Conservation (phyloP, 2,113 vertebrate genomes). For the Prinia subflava region DNA sequence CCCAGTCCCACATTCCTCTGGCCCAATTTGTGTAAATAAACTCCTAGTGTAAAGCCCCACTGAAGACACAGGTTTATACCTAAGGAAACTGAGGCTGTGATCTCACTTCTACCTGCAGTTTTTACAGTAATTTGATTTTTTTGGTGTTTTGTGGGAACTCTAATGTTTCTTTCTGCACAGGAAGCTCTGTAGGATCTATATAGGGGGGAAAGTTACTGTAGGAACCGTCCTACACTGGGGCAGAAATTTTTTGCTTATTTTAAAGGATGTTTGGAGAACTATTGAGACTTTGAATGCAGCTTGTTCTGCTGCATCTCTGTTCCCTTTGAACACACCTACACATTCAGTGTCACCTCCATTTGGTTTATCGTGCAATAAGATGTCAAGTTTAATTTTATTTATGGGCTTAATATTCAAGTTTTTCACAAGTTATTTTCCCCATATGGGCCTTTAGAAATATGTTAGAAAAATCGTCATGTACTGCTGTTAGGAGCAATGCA, state of each 20-base stretch:
- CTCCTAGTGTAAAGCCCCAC: rapidly evolving
- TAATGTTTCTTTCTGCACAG: neutral
- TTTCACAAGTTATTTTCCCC: slow-evolving; percentile 9
- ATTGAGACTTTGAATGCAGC: neutral
- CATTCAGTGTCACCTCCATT: neutral
- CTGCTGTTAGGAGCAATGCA: neutral
- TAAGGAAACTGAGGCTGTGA: neutral
- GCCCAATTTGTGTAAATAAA: neutral
- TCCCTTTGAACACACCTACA: neutral
- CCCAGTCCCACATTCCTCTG: neutral
- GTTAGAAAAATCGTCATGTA: neutral
- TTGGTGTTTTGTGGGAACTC: neutral
- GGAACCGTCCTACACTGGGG: neutral
- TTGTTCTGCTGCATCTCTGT: neutral
- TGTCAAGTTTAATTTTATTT: slow-evolving; percentile 12
- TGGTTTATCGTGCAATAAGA: neutral
- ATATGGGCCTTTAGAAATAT: slow-evolving; percentile 7
- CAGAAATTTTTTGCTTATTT: neutral
- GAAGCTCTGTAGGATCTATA: neutral
- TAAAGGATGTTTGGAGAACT: neutral
- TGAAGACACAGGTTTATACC: neutral
- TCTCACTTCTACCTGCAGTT: neutral
- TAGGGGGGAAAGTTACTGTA: neutral
- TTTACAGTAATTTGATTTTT: neutral
- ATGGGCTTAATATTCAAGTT: slow-evolving; percentile 24